Evolutionary conservation across 2,113 vertebrate genomes (phyloP).

Genomic region (Smithornis capensis): DNA sequence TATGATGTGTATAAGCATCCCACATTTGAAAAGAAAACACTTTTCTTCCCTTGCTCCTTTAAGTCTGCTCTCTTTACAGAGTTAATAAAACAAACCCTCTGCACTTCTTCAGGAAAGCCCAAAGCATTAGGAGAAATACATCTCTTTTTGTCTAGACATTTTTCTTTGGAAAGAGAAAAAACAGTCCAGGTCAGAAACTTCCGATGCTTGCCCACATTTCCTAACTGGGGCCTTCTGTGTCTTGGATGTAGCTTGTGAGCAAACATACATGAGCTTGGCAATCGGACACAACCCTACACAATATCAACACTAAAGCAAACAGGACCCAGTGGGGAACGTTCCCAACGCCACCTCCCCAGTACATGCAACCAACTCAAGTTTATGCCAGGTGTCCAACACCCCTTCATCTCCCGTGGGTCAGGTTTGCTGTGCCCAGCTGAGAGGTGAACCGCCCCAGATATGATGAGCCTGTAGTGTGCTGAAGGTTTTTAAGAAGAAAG

Average conservation of each 20-base stretch:
- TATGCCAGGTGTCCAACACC: background rate
- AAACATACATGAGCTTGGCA: background rate
- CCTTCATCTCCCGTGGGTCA: background rate
- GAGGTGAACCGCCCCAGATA: background rate
- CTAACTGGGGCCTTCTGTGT: background rate
- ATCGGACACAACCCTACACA: background rate
- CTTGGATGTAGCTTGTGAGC: background rate
- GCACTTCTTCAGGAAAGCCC: background rate
- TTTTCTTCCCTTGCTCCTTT: background rate
- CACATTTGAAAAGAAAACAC: background rate
- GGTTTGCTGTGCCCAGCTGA: background rate
- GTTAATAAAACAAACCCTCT: background rate
- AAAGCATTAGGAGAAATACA: background rate
- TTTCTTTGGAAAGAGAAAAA: background rate
- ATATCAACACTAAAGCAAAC: background rate
- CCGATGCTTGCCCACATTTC: background rate
- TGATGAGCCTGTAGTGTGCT: fast-evolving
- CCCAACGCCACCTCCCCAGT: background rate
- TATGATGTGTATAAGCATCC: background rate
- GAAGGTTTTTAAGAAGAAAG: background rate
- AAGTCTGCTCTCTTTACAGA: background rate
- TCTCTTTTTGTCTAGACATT: background rate
- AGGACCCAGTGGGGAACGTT: background rate
- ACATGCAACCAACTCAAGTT: fast-evolving
- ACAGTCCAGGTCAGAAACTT: background rate